A percentile compares a stretch with the other conserved stretches of the same genome.
Conservation (phyloP, 2,888 invertebrate genomes). For the Diplolepis rosae region DNA sequence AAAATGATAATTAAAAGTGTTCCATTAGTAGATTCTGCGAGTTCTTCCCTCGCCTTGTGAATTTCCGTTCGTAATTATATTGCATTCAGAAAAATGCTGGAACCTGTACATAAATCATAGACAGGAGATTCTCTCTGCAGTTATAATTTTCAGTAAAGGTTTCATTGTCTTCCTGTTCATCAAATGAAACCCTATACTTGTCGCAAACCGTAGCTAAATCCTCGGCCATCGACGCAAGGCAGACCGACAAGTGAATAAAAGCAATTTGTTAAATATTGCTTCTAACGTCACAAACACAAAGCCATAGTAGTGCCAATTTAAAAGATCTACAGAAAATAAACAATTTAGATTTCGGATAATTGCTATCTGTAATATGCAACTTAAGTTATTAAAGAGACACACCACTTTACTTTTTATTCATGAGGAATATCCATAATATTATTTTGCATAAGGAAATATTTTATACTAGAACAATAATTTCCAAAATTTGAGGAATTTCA, state of each 20-base stretch:
- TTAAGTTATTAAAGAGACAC: too few relatives aligned
- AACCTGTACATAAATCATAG: neutral
- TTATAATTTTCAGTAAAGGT: constrained; percentile 44
- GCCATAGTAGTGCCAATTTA: constrained; percentile 47
- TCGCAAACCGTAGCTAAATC: constrained; percentile 50
- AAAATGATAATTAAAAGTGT: neutral
- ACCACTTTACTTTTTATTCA: too few relatives aligned
- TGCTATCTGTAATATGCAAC: too few relatives aligned
- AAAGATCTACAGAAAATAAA: constrained; percentile 38
- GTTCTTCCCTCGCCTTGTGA: neutral
- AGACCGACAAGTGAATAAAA: constrained; percentile 62
- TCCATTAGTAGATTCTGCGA: neutral
- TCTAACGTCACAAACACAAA: constrained; percentile 57
- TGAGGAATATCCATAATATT: too few relatives aligned
- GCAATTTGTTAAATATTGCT: constrained; percentile 71
- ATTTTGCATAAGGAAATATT: too few relatives aligned
- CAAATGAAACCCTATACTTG: constrained; percentile 61
- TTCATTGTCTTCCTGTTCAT: constrained; percentile 60
- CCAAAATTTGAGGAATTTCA: too few relatives aligned
- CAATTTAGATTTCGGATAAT: constrained; percentile 37
- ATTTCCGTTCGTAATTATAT: neutral
- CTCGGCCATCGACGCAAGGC: constrained; percentile 48
- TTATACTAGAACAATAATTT: too few relatives aligned
- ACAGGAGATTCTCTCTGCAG: constrained; percentile 40
- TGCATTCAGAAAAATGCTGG: neutral